Evolutionary conservation across 2,113 vertebrate species (phyloP).

Genomic region (Meriones unguiculatus): DNA sequence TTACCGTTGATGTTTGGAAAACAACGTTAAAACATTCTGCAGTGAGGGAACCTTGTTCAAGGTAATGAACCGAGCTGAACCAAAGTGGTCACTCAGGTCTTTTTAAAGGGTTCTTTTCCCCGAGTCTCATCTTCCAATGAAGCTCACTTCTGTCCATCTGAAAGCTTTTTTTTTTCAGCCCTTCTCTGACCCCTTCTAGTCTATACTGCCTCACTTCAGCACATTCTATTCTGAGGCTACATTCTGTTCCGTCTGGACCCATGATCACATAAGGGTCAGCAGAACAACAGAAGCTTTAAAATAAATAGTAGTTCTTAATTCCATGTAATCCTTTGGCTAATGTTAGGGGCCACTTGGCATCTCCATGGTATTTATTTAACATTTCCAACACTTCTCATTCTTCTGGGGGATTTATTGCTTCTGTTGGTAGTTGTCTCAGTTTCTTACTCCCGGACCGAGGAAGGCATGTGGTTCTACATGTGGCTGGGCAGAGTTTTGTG

Average conservation of each 20-base stretch:
- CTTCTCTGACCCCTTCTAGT: neutral
- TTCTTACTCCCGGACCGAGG: neutral
- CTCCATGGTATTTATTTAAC: conserved; percentile 64
- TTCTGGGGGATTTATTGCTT: conserved; percentile 32
- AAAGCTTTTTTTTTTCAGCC: neutral
- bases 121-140: neutral
- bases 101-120: neutral
- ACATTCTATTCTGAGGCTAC: neutral
- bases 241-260: neutral
- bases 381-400: conserved; percentile 38
- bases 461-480: neutral
- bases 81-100: neutral
- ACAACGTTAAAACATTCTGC: neutral
- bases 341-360: conserved; percentile 33
- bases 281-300: neutral
- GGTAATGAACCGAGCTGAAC: neutral
- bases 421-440: neutral
- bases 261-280: neutral
- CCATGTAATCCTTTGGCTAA: conserved; percentile 47
- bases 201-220: neutral
- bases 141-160: neutral
- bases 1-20: neutral
- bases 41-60: neutral
- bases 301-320: conserved; percentile 43
- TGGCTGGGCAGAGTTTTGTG: neutral